phyloP scores from a whole-genome alignment of 2,113 vertebrate genomes.

The Crotalus helleri region DNA sequence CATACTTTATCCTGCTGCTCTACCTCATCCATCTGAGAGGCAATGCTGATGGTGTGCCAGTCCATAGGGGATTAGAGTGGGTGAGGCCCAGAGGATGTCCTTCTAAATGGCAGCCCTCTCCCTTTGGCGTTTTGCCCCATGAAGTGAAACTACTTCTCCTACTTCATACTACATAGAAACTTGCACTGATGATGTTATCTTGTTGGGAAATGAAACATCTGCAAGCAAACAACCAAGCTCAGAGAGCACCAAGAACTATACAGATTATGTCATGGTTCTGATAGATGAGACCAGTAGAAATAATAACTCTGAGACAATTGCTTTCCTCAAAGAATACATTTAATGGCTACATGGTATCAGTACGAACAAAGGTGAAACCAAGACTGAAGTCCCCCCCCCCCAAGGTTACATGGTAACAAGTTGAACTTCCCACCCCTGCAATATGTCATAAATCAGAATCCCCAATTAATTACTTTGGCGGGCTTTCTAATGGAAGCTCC shows the following conservation, averaged over 20 bases:
- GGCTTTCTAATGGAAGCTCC: no score
- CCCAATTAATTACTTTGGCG: no score
- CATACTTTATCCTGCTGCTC: not conserved
- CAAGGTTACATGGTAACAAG: no score
- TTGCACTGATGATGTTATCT: not conserved
- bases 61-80: not conserved
- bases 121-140: not conserved
- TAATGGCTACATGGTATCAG: no score
- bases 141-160: not conserved
- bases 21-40: not conserved
- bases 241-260: not conserved
- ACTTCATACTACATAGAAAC: not conserved
- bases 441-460: no score
- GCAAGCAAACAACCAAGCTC: not conserved
- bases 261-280: not conserved
- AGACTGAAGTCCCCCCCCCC: no score
- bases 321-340: no score
- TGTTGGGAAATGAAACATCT: not conserved
- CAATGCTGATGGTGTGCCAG: not conserved
- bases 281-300: no score
- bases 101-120: not conserved
- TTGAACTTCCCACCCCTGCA: no score
- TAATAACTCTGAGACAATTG: no score
- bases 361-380: no score
- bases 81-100: not conserved